These are phyloP conservation scores for Lytechinus variegatus DNA, from an alignment of 35 echinoderm and acorn worm species.

Conservation along the genomic window DNA sequence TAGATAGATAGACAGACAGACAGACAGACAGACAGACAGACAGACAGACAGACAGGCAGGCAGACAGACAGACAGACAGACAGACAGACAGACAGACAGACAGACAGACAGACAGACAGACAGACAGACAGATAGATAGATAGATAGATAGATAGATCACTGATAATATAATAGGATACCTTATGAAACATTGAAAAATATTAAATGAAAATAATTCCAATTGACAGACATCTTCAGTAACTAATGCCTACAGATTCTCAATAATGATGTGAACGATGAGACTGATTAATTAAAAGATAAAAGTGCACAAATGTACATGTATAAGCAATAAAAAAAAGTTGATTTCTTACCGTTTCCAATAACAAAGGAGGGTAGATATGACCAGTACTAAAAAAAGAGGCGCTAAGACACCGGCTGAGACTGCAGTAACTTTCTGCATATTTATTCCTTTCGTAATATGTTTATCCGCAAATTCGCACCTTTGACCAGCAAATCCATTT, in stretches of 20 bases:
- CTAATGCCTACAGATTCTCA: neutral
- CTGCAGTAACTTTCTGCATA: conserved; percentile 57
- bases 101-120: neutral
- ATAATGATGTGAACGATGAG: neutral
- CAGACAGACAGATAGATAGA: neutral
- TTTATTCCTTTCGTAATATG: conserved; percentile 57
- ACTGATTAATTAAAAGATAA: neutral
- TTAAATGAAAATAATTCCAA: neutral
- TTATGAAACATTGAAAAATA: too few species aligned
- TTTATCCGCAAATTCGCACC: conserved; percentile 57
- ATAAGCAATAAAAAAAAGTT: neutral
- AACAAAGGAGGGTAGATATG: conserved; percentile 30
- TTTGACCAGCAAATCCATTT: conserved; percentile 33
- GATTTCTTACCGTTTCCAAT: conserved; percentile 54
- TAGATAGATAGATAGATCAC: neutral
- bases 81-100: neutral
- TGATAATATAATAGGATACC: too few species aligned
- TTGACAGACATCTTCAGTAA: neutral
- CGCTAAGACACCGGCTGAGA: conserved; percentile 76
- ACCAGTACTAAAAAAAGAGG: conserved; percentile 71
- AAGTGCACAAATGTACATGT: neutral
- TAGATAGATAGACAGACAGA: neutral
- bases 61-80: neutral
- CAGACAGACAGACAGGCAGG: neutral
- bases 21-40: neutral